Evolutionary conservation across 2,113 vertebrate species (phyloP), one percentile per base, ranked within the genome.

Genomic region (Oreochromis tanganicae): DNA sequence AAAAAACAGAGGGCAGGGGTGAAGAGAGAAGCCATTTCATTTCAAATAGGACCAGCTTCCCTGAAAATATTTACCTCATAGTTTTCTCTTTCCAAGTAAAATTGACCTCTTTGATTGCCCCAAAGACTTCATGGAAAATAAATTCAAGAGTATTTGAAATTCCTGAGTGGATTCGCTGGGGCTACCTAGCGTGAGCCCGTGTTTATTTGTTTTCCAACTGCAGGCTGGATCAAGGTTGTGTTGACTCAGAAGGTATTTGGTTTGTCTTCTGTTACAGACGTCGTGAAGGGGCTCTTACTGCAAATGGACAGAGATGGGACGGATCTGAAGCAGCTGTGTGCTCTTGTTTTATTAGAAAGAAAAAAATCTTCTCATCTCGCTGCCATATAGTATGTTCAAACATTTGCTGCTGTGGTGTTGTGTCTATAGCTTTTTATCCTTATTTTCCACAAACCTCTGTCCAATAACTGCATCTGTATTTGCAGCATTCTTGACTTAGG

Each of bases 1-100:
- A 34, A 54, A 84, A 86, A 87, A 79, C 36, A 38, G 32, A 61
- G 68, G 88, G 85, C 85, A 89, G 38, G 48, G 88, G 83, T 83
- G 88, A 91, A 87, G 84, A 90, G 91, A 82, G 84, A 83, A 90
- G 59, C 89, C 87, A 75, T 86, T 82, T 85, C 89, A 91, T 89
- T 95, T 93, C 91, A 96, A 94, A 96, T 68, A 86, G 87, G 88
- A 94, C 87, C 89, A 90, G 90, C 90, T 94, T 95, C 89, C 91
- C 78, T 78, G 85, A 95, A 96, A 97, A 97, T 96, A 96, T 96
- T 96, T 92, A 93, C 93, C 90, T 86, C 90, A 95, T 95, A 92
- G 96, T 96, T 96, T 93, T 84, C 94, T 95, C 82, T 94, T 95
- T 94, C 89, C 93, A 87, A 93, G 90, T 90, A 86, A 94, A 95